Base-by-base conservation (phyloP, 2,113 vertebrate species). In the Psittacara wagleri region DNA sequence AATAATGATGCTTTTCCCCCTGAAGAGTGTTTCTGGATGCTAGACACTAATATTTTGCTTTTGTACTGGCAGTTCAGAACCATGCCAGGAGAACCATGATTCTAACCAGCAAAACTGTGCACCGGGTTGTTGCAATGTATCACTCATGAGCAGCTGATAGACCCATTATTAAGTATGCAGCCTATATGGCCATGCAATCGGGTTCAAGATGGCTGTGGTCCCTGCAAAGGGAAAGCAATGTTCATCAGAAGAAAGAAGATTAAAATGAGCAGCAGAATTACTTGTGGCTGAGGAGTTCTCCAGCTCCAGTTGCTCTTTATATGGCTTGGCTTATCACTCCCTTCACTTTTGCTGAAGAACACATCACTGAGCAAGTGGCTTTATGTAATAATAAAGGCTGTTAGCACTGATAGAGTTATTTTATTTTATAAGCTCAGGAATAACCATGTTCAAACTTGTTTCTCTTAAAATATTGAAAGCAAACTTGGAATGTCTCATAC, bases 391-490 rank as follows among this genome's bases (percentile, higher is more conserved):
- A 48, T 17, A 59, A 67, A 5, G 28, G 48, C 33, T 62, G 23
- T 63, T 44, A 48, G 9, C 46, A 44, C 7, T 29, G 33, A 31
- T 3, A 1, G 0, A 62, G 73, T 54, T 70, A 44, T 43, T 90
- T 79, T 72, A n/a, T 51, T 74, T 82, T 62, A 48, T 51, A 74
- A 93, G 0, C 31, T 95, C 54, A 62, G 80, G 76, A 46, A 76
- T 25, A 83, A 54, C n/a, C 78, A 82, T 48, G 81, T 79, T 74
- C 59, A 84, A 55, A 94, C 83, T 57, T 67, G 55, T 44, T 91
- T 78, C 73, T 83, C 46, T 35, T 59, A 70, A 92, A 96, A 83
- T 52, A 28, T 51, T 17, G 33, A 79, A 87, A 86, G 77, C 76
- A 73, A 57, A 68, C 43, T 63, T 10, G 59, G 41, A 88, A 37